phyloP scores from a whole-genome alignment of 2,113 vertebrate genomes.

The Tyto alba region DNA sequence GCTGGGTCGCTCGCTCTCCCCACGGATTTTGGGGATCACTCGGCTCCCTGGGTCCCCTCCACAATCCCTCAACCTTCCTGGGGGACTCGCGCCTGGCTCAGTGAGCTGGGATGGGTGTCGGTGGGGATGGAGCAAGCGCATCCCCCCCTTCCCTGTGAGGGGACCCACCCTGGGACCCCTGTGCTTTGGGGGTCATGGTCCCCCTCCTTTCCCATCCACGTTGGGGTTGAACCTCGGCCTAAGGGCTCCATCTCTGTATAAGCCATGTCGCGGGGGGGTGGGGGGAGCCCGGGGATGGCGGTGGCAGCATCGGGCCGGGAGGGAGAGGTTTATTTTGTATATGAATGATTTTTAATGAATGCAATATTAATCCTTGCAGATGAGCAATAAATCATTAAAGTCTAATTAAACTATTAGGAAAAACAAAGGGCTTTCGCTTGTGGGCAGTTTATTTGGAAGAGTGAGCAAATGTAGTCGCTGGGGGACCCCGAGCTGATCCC shows the following conservation, averaged over 20 bases:
- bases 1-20: background rate
- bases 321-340: slow-evolving; percentile 80
- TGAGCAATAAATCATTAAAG: slow-evolving; percentile 83
- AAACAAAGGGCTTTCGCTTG: background rate
- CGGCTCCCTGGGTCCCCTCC: background rate
- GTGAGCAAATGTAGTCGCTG: fast-evolving
- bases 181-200: background rate
- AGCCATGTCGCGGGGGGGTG: slow-evolving; percentile 48
- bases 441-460: background rate
- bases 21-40: background rate
- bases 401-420: slow-evolving; percentile 73
- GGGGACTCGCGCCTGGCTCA: background rate
- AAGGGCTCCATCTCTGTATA: slow-evolving; percentile 68
- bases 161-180: background rate
- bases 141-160: fast-evolving
- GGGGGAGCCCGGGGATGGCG: background rate
- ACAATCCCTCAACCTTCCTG: background rate
- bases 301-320: slow-evolving; percentile 56
- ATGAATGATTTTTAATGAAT: slow-evolving; percentile 83
- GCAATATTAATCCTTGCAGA: slow-evolving; percentile 84
- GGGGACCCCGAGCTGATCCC: fast-evolving
- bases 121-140: background rate
- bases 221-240: background rate
- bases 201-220: background rate
- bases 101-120: background rate